Evolutionary conservation across 2,888 invertebrate genomes (phyloP), one percentile per base, ranked within the genome.

Genomic region (Chesias legatella): DNA sequence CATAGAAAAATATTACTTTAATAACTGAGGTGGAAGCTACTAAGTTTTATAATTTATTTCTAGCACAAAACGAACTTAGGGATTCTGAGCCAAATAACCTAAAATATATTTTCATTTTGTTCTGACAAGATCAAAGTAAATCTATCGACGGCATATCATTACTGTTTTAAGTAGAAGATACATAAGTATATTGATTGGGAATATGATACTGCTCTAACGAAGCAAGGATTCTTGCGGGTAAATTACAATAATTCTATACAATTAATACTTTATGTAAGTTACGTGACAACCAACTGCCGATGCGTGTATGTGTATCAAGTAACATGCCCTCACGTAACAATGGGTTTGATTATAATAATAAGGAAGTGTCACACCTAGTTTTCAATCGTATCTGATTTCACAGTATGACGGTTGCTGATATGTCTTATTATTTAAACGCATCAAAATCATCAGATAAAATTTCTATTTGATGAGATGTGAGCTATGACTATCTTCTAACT

Each of bases 221-320:
- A n/a, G n/a, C n/a, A n/a, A n/a, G n/a, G n/a, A n/a, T n/a, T n/a
- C n/a, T n/a, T n/a, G n/a, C n/a, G n/a, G n/a, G n/a, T n/a, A n/a
- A n/a, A 17, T 39, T 9, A 20, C 10, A 29, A 36, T 33, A 37
- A 28, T 31, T 27, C 17, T 21, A 40, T 36, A 43, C 28, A 42
- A 23, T 33, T 41, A 42, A 41, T 32, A 43, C 40, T 53, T n/a
- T 57, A 58, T 53, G 51, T 43, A 58, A 57, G 39, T 56, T 31
- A 50, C 56, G 57, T 65, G 65, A 62, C 59, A 56, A 56, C 47
- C 38, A 56, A 49, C 53, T 49, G 63, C 48, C 59, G 63, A 48
- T 48, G 59, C 59, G 56, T 62, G 52, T 58, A 65, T 69, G 52
- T 60, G 46, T 56, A 63, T 62, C 56, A 60, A 51, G 49, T 51